Percentiles rank a stretch among this genome's conserved stretches.
phyloP scores from a whole-genome alignment of 2,113 vertebrate species.

The Hippocampus abdominalis region DNA sequence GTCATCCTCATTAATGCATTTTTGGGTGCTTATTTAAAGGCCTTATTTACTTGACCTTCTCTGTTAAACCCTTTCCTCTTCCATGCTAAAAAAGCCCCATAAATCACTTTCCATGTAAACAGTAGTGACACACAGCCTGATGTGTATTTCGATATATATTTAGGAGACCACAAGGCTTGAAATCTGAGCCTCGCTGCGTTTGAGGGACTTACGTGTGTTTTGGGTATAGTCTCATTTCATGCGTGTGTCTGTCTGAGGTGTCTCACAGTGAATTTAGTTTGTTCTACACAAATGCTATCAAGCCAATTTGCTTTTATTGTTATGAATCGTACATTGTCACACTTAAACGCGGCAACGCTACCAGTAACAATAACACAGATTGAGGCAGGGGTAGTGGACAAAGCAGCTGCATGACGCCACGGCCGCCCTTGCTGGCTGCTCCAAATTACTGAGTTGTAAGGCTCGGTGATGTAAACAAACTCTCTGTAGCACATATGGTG shows the following conservation, averaged over 20 bases:
- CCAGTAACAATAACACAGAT: conserved; percentile 57
- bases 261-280: conserved; percentile 28
- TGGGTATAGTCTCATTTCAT: conserved; percentile 23
- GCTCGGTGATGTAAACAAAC: conserved; percentile 48
- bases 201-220: conserved; percentile 51
- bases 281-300: conserved; percentile 47
- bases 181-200: conserved; percentile 65
- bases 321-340: conserved; percentile 55
- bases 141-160: conserved; percentile 75
- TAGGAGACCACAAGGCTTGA: conserved; percentile 67
- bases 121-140: conserved; percentile 74
- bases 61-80: conserved; percentile 46
- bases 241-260: conserved; percentile 9
- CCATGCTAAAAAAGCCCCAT: conserved; percentile 64
- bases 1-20: conserved; percentile 42
- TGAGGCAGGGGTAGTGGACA: conserved; percentile 10
- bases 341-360: conserved; percentile 60
- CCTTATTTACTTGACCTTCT: conserved; percentile 38
- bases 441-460: conserved; percentile 20
- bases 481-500: conserved; percentile 26
- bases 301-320: conserved; percentile 61
- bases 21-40: conserved; percentile 38
- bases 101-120: conserved; percentile 78
- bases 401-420: conserved; percentile 42
- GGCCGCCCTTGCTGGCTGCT: conserved; percentile 18